Percentiles rank a stretch among this genome's conserved stretches.
Conservation (phyloP, 2,888 invertebrate genomes). For the Hyalella azteca region DNA sequence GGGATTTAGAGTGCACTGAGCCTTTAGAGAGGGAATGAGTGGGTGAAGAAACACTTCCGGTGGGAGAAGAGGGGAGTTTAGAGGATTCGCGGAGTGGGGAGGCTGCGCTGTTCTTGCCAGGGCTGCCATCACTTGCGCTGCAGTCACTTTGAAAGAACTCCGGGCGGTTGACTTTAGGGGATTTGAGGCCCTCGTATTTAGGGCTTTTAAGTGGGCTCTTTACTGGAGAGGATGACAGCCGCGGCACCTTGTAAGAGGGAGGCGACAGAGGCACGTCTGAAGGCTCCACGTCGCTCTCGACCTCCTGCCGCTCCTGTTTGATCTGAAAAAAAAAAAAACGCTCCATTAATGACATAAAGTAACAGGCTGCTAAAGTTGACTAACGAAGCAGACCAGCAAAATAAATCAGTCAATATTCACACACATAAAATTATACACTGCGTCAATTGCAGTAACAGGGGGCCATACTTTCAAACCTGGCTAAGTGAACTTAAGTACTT, state of each 20-base stretch:
- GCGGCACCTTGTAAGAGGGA: conserved; percentile 3
- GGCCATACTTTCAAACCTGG: no score
- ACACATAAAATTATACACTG: background rate
- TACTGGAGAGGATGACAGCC: conserved; percentile 29
- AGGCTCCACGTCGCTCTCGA: background rate
- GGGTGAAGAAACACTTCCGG: background rate
- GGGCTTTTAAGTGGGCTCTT: conserved; percentile 33
- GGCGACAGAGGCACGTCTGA: background rate
- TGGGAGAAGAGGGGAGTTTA: conserved; percentile 14
- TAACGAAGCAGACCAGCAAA: background rate
- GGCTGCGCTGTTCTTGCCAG: conserved; percentile 40
- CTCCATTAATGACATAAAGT: background rate
- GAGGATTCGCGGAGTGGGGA: conserved; percentile 24
- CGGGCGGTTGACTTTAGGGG: background rate
- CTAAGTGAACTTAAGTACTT: no score
- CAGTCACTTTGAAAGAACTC: conserved; percentile 33
- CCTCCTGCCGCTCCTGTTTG: conserved; percentile 28
- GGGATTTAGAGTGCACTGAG: background rate
- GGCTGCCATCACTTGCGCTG: conserved; percentile 19
- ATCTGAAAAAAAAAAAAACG: background rate
- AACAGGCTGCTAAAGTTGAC: no score
- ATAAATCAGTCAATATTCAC: background rate
- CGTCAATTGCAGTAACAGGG: no score
- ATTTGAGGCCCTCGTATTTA: conserved; percentile 28
- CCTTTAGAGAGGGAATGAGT: background rate